Conservation (phyloP, 2,888 invertebrate genomes). For the Cheilosia soror region DNA sequence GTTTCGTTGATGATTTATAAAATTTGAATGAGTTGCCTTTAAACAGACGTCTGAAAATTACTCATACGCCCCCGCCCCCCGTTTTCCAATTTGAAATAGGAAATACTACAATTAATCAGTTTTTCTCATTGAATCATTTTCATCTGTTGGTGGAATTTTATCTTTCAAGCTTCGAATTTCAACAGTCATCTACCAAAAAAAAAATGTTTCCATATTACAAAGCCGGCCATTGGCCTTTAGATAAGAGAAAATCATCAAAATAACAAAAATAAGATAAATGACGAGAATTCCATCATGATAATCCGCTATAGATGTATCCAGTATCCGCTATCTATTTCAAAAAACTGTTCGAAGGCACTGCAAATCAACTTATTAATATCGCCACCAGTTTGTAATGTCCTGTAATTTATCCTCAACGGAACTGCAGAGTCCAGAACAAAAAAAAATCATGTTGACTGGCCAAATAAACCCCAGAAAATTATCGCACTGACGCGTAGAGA, state of each 20-base stretch:
- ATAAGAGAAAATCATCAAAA: too few relatives aligned
- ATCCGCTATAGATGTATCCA: conserved; percentile 62
- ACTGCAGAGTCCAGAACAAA: conserved; percentile 3
- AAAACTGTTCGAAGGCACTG: conserved; percentile 20
- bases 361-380: conserved; percentile 67
- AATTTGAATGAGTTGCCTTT: background rate
- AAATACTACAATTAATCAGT: too few relatives aligned
- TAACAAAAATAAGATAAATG: conserved; percentile 58
- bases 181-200: conserved; percentile 51
- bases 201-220: conserved; percentile 45
- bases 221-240: conserved; percentile 16
- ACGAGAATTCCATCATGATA: conserved; percentile 59
- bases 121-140: too few relatives aligned
- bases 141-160: too few relatives aligned
- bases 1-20: background rate
- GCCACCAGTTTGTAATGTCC: conserved; percentile 53
- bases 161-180: too few relatives aligned
- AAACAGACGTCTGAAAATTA: too few relatives aligned
- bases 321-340: conserved; percentile 16
- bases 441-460: conserved; percentile 23
- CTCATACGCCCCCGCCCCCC: too few relatives aligned
- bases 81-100: too few relatives aligned
- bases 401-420: conserved; percentile 54
- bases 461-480: conserved; percentile 16
- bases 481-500: conserved; percentile 25